These are phyloP conservation scores for Palythoa grandis DNA, from an alignment of 92 coral and sea anemone genomes.

Conservation along the genomic window DNA sequence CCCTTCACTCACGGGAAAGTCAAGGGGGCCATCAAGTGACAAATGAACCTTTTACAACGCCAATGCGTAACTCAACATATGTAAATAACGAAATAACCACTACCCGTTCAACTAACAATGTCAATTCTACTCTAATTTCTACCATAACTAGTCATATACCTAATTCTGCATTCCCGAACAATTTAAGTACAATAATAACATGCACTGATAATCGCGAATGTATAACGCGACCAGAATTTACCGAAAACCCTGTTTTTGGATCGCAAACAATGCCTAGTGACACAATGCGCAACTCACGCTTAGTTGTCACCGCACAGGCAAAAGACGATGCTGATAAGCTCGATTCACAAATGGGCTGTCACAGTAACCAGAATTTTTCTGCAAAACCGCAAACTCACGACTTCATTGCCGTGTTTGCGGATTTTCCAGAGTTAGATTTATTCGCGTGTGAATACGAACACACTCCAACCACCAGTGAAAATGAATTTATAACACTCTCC, in stretches of 20 bases:
- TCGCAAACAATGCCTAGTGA: background rate
- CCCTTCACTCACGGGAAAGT: slow-evolving; percentile 35
- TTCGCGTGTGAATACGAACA: background rate
- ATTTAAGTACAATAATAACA: background rate
- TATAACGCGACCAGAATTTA: background rate
- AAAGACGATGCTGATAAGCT: background rate
- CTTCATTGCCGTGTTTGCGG: background rate
- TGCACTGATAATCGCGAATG: background rate
- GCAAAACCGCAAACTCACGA: background rate
- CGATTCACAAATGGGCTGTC: background rate
- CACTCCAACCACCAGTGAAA: background rate
- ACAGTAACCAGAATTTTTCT: background rate
- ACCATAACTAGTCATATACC: slow-evolving; percentile 3
- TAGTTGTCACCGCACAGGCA: background rate
- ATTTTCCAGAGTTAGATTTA: slow-evolving; percentile 2
- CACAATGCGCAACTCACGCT: background rate
- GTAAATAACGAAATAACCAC: background rate
- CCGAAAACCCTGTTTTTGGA: background rate
- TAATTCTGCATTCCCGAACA: slow-evolving; percentile 12
- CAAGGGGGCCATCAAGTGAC: slow-evolving; percentile 17
- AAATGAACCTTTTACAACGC: background rate
- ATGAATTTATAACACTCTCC: background rate
- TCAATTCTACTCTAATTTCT: background rate
- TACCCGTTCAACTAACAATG: background rate
- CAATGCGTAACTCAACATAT: background rate